Percentiles rank a stretch among this genome's conserved stretches.
phyloP scores from a whole-genome alignment of 2,888 invertebrate species.

The Ischnus inquisitorius region DNA sequence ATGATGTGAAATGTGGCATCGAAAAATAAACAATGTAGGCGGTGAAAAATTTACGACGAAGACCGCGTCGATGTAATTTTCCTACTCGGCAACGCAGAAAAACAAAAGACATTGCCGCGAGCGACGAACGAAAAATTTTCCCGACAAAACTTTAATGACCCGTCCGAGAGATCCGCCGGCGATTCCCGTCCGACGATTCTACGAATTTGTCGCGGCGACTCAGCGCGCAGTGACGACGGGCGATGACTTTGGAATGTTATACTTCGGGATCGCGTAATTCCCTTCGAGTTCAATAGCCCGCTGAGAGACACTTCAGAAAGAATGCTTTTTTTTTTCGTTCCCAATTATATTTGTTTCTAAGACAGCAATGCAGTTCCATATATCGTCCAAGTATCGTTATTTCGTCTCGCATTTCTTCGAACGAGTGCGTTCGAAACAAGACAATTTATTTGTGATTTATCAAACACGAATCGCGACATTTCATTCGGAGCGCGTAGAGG shows the following conservation, averaged over 20 bases:
- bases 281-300: conserved; percentile 4
- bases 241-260: background rate
- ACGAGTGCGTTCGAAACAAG: background rate
- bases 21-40: background rate
- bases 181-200: conserved; percentile 23
- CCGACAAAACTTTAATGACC: conserved; percentile 50
- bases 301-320: background rate
- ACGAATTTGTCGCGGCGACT: conserved; percentile 6
- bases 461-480: background rate
- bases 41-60: conserved; percentile 1
- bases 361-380: no score
- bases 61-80: conserved; percentile 30
- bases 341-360: no score
- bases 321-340: background rate
- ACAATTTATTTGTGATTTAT: background rate
- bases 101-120: conserved; percentile 24
- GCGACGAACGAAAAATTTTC: background rate
- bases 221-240: background rate
- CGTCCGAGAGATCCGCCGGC: background rate
- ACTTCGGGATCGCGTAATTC: background rate
- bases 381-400: no score
- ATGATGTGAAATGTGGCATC: conserved; percentile 41
- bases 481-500: background rate
- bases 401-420: no score
- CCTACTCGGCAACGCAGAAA: background rate